Conservation (phyloP, 2,888 invertebrate species). For the Nycteola revayana region DNA sequence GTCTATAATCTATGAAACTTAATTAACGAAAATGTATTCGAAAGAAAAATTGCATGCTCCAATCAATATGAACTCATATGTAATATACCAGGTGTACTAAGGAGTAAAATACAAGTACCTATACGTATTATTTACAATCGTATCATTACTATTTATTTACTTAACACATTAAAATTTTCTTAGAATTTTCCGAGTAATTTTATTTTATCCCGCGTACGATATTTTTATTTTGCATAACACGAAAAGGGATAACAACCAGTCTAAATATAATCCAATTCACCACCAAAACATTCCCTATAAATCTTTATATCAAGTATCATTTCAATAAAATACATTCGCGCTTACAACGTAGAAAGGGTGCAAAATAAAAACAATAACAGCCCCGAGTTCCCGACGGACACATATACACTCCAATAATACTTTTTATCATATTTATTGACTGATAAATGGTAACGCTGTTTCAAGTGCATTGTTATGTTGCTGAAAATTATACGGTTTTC, state of each 20-base stretch:
- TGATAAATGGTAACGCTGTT: slow-evolving; percentile 68
- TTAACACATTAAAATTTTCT: too few species aligned
- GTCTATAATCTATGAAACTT: too few species aligned
- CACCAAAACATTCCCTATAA: slow-evolving; percentile 45
- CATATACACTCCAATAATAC: slow-evolving; percentile 77
- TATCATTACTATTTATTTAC: too few species aligned
- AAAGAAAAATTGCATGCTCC: too few species aligned
- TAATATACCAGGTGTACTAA: too few species aligned
- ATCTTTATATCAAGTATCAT: slow-evolving; percentile 68
- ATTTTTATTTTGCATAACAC: too few species aligned
- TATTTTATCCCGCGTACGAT: too few species aligned
- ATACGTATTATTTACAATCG: too few species aligned
- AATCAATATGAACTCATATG: too few species aligned
- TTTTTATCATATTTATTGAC: slow-evolving; percentile 82
- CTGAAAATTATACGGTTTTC: background rate
- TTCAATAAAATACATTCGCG: slow-evolving; percentile 67
- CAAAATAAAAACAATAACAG: slow-evolving; percentile 76
- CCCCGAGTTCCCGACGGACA: slow-evolving; percentile 57
- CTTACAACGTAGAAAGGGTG: slow-evolving; percentile 63
- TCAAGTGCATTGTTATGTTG: slow-evolving; percentile 75
- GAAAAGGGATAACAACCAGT: background rate
- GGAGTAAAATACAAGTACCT: too few species aligned
- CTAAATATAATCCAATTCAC: slow-evolving; percentile 10
- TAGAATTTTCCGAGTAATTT: too few species aligned
- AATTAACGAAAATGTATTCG: too few species aligned